Percentiles rank a stretch among this genome's conserved stretches.
Evolutionary conservation across 2,797 vertebrate genomes (phyloP).

Genomic region (Toxotes lorentzi): DNA sequence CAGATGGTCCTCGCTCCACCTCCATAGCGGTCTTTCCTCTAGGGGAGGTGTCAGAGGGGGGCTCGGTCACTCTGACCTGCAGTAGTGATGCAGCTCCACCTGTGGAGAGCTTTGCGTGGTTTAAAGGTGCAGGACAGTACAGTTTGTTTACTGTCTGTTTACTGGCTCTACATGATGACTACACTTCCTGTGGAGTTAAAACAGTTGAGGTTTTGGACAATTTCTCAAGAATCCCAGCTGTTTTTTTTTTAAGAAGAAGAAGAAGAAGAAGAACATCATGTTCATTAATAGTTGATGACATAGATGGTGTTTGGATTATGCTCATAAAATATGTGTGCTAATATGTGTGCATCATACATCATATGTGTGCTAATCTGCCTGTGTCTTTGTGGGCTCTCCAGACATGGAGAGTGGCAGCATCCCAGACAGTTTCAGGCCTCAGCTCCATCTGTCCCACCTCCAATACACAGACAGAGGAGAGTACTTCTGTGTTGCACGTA

Average conservation of each 20-base stretch:
- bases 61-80: slow-evolving; percentile 82
- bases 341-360: no score
- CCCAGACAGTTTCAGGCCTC: slow-evolving; percentile 84
- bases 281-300: neutral
- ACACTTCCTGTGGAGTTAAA: neutral
- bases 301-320: neutral
- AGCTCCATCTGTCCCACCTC: slow-evolving; percentile 79
- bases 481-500: slow-evolving; percentile 85
- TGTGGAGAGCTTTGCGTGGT: slow-evolving; percentile 87
- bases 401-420: slow-evolving; percentile 85
- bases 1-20: slow-evolving; percentile 83
- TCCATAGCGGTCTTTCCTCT: slow-evolving; percentile 66
- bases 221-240: neutral
- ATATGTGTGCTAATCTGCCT: neutral
- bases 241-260: neutral
- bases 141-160: neutral
- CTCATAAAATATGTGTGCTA: neutral
- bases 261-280: neutral
- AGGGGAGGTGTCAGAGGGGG: slow-evolving; percentile 77
- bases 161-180: neutral
- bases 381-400: slow-evolving; percentile 39
- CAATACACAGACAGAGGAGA: slow-evolving; percentile 82
- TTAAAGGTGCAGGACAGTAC: slow-evolving; percentile 74
- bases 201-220: neutral
- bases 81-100: slow-evolving; percentile 83